These are phyloP conservation scores for Phorcus lineatus DNA, from an alignment of 2,888 invertebrate genomes.

Conservation along the genomic window DNA sequence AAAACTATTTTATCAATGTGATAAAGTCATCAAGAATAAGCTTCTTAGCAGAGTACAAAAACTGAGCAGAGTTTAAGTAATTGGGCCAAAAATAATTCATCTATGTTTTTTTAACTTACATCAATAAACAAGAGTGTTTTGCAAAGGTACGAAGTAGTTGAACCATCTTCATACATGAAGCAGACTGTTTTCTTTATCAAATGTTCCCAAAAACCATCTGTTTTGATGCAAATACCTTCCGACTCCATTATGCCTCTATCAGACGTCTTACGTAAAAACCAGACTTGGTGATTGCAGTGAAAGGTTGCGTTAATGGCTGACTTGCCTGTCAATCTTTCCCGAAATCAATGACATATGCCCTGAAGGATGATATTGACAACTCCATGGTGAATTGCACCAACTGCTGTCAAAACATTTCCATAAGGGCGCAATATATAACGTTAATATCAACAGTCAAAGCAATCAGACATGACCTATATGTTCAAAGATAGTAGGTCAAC, in stretches of 20 bases:
- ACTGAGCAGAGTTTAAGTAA: neutral
- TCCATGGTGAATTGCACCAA: neutral
- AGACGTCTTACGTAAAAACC: neutral
- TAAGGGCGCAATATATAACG: neutral
- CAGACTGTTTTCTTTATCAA: constrained; percentile 23
- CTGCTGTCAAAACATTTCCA: constrained; percentile 3
- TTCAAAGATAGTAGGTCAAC: neutral
- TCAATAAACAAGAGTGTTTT: neutral
- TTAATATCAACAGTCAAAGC: neutral
- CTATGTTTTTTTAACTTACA: neutral
- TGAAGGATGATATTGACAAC: neutral
- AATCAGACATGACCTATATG: neutral
- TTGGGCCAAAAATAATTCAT: constrained; percentile 17
- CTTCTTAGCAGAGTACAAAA: too few relatives aligned
- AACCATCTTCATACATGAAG: neutral
- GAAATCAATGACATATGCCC: neutral
- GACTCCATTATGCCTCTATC: neutral
- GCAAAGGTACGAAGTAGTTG: neutral
- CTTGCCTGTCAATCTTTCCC: neutral
- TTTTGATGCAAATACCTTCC: neutral
- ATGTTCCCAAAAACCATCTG: constrained; percentile 1
- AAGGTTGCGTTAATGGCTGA: too few relatives aligned
- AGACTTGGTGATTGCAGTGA: neutral
- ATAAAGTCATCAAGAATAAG: too few relatives aligned
- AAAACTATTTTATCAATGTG: too few relatives aligned